Evolutionary conservation across 2,888 invertebrate species (phyloP), one percentile per base, ranked within the genome.

Genomic region (Macrophya alboannulata): DNA sequence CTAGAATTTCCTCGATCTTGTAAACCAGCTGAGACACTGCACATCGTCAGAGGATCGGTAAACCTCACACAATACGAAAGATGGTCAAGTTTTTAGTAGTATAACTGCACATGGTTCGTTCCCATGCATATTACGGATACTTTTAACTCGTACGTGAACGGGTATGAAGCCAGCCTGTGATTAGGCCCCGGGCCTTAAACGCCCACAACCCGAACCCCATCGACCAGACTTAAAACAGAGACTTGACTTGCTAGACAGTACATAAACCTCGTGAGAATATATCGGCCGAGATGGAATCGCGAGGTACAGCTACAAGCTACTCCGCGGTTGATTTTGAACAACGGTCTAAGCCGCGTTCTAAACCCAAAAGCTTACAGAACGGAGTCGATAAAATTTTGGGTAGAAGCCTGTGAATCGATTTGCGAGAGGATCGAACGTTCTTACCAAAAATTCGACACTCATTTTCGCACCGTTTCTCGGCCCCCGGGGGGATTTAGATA

Each of bases 141-240:
- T 62, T 81, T 83, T 68, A 83, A 65, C 71, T 68, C 68, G 83
- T 83, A 83, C 83, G 31, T 51, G 37, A 21, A 45, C 68, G 65
- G 84, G 87, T 88, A 88, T 85, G 88, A 31, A 87, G 90, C 89
- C 89, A 91, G 90, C 88, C 91, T 91, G 91, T 93, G 93, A 93
- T 93, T 93, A 93, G 93, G 92, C 89, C 85, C 86, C 88, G 88
- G 91, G 91, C 88, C 88, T 89, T 88, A 89, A 90, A 91, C 93
- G 92, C 93, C 92, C 92, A 92, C 92, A 89, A 92, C 89, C 89
- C 88, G 88, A 88, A 88, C 86, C 87, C 83, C 68, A 21, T 45
- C 43, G 45, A 45, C 48, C 43, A 87, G 86, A 85, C 81, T 55
- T 81, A 85, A 79, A 85, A 83, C 76, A 81, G 71, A 71, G 85